Base-by-base conservation (phyloP, 2,888 invertebrate species). In the Polyploca ridens region DNA sequence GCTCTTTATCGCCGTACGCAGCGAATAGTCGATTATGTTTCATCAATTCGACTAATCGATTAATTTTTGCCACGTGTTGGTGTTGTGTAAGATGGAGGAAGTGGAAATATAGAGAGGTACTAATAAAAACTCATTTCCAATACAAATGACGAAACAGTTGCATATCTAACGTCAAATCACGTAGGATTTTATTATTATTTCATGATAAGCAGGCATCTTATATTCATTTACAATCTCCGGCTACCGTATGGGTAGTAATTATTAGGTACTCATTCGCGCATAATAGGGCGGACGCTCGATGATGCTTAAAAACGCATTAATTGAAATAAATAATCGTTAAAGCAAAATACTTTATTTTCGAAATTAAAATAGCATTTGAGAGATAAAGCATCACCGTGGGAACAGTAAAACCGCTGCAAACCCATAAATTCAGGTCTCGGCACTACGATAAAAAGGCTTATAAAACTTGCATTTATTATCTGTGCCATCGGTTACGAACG, bases 391-490 rank as follows among this genome's bases (percentile, higher is more conserved):
- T 83, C 84, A 71, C 78, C 87, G 87, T 86, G 89, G 86, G 89
- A 88, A 87, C 84, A 72, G 81, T 85, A 80, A 81, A 83, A 79
- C 78, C 82, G 80, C 78, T 79, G 80, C 82, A 77, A 81, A 79
- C 76, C 74, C 77, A 86, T 89, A 87, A 89, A 89, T 89, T 83
- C 74, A 68, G 77, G 76, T 74, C 79, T 79, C 74, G 78, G 67
- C 70, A 66, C 72, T 70, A 76, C 86, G 83, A 87, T 88, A 87
- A 89, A 88, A 85, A 81, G 81, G 75, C 83, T 85, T 87, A 87
- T 86, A 87, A 88, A 87, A 87, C 80, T 86, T 88, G 88, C 87
- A 85, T 88, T 87, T 87, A 88, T 86, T 87, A 86, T 84, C 84
- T 81, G 77, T 75, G 75, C 76, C 78, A 81, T 84, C 76, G 81